Evolutionary conservation across 2,797 vertebrate species (phyloP).

Genomic region (Ciconia nigra): DNA sequence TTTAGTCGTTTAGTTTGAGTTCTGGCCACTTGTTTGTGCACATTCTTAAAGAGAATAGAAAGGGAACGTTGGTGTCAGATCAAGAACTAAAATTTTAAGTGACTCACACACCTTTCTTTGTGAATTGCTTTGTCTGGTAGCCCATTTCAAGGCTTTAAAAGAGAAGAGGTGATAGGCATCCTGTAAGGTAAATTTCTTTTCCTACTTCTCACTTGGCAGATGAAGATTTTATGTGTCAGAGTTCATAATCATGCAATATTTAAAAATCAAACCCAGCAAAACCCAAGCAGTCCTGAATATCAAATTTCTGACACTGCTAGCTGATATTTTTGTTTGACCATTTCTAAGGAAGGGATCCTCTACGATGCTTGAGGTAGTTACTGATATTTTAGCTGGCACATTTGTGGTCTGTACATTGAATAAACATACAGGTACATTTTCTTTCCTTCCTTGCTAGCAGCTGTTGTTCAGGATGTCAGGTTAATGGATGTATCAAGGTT

Average conservation of each 20-base stretch:
- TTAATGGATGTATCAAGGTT: background rate
- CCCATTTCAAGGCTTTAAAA: background rate
- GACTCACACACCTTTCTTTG: background rate
- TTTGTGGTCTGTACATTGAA: background rate
- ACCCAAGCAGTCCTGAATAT: background rate
- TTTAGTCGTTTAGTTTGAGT: background rate
- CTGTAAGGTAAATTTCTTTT: background rate
- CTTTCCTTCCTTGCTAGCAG: background rate
- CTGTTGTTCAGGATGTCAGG: background rate
- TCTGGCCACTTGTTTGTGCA: background rate
- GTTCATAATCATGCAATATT: background rate
- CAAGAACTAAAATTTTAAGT: background rate
- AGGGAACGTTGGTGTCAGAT: background rate
- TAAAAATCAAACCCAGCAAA: background rate
- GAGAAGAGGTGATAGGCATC: background rate
- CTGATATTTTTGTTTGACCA: background rate
- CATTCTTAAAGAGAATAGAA: background rate
- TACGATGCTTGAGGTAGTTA: background rate
- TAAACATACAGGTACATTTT: accelerated
- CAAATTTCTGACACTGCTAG: background rate
- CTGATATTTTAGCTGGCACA: background rate
- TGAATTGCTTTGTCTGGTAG: background rate
- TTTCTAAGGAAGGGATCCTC: background rate
- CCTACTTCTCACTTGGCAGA: background rate
- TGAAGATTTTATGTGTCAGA: background rate